Evolutionary conservation across 2,888 invertebrate species (phyloP).

Genomic region (Dinocampus coccinellae): DNA sequence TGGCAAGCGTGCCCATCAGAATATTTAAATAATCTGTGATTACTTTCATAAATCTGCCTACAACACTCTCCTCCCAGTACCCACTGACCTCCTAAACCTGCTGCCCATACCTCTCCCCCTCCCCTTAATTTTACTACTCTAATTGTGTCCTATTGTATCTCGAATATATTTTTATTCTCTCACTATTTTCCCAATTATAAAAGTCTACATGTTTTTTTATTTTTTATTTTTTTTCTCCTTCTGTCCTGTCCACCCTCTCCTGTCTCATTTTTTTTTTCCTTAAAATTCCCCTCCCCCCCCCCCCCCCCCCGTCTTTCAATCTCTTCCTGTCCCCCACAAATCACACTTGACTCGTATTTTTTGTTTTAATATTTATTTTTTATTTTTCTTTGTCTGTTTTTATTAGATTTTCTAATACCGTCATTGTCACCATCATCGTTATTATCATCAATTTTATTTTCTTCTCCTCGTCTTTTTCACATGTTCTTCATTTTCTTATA

Average conservation of each 20-base stretch:
- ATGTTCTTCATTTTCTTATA: too few species aligned
- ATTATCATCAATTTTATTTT: constrained; percentile 13
- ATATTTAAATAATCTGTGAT: constrained; percentile 68
- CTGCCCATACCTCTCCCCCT: too few species aligned
- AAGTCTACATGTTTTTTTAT: constrained; percentile 2
- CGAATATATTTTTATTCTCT: too few species aligned
- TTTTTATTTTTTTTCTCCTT: constrained; percentile 27
- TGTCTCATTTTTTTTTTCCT: too few species aligned
- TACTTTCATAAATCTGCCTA: constrained; percentile 66
- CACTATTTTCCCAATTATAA: too few species aligned
- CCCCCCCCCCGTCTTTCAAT: constrained; percentile 12
- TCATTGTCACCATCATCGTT: constrained; percentile 20
- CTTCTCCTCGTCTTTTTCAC: not conserved
- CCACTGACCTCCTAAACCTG: too few species aligned
- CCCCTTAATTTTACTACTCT: too few species aligned
- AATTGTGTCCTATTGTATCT: too few species aligned
- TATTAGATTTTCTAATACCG: constrained; percentile 23
- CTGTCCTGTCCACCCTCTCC: too few species aligned
- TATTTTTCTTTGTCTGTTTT: constrained; percentile 21
- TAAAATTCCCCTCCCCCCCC: constrained; percentile 30
- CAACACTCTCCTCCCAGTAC: too few species aligned
- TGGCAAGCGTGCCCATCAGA: constrained; percentile 58
- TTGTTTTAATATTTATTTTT: constrained; percentile 34
- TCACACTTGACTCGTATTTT: not conserved
- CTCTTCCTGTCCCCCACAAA: too few species aligned